Conservation (phyloP, 2,888 invertebrate species). For the Lepidochitona cinerea region DNA sequence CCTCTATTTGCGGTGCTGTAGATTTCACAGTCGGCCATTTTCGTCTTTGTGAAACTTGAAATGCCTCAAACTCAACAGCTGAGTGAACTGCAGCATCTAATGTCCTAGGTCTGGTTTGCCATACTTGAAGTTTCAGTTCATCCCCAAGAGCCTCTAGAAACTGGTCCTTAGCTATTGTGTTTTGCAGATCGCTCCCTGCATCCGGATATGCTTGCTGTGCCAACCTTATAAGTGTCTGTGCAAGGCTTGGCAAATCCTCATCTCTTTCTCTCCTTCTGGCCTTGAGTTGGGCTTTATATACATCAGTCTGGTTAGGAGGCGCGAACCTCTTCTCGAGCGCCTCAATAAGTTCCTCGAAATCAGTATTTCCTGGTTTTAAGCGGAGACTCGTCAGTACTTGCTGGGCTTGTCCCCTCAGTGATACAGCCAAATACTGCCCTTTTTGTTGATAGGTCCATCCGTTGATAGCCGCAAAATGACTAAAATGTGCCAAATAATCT, state of each 20-base stretch:
- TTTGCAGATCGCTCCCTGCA: neutral
- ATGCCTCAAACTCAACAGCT: slow-evolving; percentile 18
- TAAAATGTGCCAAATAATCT: slow-evolving; percentile 23
- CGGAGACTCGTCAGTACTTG: neutral
- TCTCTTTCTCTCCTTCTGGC: slow-evolving; percentile 6
- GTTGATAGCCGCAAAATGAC: slow-evolving; percentile 10
- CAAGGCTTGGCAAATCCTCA: neutral
- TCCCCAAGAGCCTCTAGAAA: slow-evolving; percentile 16
- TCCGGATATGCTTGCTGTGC: neutral
- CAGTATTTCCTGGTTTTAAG: neutral
- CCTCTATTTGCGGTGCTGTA: too few relatives aligned
- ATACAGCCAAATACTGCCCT: slow-evolving; percentile 17
- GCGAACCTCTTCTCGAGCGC: slow-evolving; percentile 14
- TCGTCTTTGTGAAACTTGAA: slow-evolving; percentile 8
- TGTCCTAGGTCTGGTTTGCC: neutral
- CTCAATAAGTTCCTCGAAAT: neutral
- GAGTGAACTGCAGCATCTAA: slow-evolving; percentile 19
- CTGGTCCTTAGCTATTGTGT: slow-evolving; percentile 6
- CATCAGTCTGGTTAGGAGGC: slow-evolving; percentile 14
- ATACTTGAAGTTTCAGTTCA: neutral
- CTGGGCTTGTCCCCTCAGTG: slow-evolving; percentile 16
- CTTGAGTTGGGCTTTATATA: slow-evolving; percentile 14
- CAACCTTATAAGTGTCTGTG: neutral
- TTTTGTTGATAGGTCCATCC: slow-evolving; percentile 12
- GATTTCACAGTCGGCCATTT: too few relatives aligned